Conservation (phyloP, 2,113 vertebrate species). For the Cheilinus undulatus region DNA sequence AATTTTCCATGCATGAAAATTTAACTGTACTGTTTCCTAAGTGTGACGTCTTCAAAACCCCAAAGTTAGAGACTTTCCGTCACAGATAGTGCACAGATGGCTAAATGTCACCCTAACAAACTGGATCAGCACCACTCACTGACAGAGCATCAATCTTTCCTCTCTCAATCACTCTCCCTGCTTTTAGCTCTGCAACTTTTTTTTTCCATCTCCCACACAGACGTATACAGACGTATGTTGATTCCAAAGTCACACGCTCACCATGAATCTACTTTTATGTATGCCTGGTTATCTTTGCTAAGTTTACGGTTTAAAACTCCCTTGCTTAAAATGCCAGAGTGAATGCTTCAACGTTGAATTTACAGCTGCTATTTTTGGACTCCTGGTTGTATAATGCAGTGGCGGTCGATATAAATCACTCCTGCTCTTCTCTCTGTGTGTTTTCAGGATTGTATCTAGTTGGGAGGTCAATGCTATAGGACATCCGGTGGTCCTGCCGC, state of each 20-base stretch:
- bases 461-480: constrained; percentile 93
- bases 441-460: constrained; percentile 83
- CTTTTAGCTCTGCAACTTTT: constrained; percentile 4
- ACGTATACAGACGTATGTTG: not conserved
- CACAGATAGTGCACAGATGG: constrained; percentile 69
- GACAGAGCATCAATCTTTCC: constrained; percentile 70
- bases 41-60: constrained; percentile 7
- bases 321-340: constrained; percentile 41
- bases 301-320: constrained; percentile 38
- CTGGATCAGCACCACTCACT: constrained; percentile 63
- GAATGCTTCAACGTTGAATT: constrained; percentile 18
- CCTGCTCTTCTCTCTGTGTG: constrained; percentile 29
- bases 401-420: constrained; percentile 50
- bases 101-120: constrained; percentile 77
- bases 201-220: constrained; percentile 6
- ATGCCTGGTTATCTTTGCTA: constrained; percentile 27
- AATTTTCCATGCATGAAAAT: not conserved
- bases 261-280: constrained; percentile 39
- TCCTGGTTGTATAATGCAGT: constrained; percentile 31
- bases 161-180: constrained; percentile 45
- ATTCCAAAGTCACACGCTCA: not conserved
- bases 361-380: constrained; percentile 23
- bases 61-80: constrained; percentile 30
- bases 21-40: not conserved
- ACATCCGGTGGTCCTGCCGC: constrained; percentile 88